These are phyloP conservation scores for Oriolus oriolus DNA, from an alignment of 2,113 vertebrate genomes.

Conservation along the genomic window DNA sequence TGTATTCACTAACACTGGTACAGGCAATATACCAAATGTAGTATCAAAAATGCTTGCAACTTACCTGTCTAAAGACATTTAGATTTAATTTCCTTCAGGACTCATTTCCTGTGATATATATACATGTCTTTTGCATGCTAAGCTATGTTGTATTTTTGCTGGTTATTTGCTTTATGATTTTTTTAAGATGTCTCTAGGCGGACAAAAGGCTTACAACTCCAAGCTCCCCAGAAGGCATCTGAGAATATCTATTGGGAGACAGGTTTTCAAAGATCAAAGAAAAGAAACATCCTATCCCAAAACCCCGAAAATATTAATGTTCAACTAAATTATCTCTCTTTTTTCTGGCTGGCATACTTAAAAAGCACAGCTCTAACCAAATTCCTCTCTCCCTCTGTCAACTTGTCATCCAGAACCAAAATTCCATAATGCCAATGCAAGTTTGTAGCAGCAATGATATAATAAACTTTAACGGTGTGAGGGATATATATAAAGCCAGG, in stretches of 20 bases:
- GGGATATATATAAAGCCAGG: neutral
- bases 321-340: neutral
- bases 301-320: neutral
- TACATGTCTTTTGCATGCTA: neutral
- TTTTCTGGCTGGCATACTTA: neutral
- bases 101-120: neutral
- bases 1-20: neutral
- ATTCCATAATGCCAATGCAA: neutral
- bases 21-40: neutral
- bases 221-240: neutral
- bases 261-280: neutral
- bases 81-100: neutral
- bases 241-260: neutral
- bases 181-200: neutral
- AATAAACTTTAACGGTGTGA: neutral
- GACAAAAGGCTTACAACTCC: neutral
- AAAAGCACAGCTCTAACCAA: neutral
- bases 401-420: neutral
- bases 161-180: neutral
- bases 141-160: neutral
- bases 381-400: neutral
- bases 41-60: neutral
- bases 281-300: neutral
- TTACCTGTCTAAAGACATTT: neutral
- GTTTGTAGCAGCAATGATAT: neutral